Evolutionary conservation across 2,888 invertebrate genomes (phyloP).

Genomic region (Parascotia fuliginaria): DNA sequence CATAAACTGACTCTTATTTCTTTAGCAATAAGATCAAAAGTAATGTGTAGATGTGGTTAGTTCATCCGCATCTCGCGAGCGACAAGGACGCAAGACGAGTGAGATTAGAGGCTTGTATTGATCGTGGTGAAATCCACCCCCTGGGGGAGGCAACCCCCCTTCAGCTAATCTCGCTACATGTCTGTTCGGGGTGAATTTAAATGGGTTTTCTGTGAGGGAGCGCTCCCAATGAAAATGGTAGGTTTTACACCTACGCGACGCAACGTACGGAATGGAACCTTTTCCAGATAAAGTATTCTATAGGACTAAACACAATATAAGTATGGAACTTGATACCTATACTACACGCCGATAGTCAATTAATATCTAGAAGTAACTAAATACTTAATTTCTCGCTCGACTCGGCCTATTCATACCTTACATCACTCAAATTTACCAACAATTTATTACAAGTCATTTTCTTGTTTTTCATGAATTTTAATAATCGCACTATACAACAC

Average conservation of each 20-base stretch:
- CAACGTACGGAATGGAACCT: too few species aligned
- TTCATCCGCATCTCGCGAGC: conserved; percentile 64
- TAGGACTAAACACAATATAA: too few species aligned
- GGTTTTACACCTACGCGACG: conserved; percentile 4
- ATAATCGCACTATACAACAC: too few species aligned
- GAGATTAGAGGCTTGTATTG: conserved; percentile 78
- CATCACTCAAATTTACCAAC: too few species aligned
- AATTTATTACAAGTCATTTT: too few species aligned
- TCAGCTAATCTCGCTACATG: conserved; percentile 72
- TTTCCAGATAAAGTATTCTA: too few species aligned
- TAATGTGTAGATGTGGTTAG: conserved; percentile 30
- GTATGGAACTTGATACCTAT: too few species aligned
- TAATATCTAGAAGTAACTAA: too few species aligned
- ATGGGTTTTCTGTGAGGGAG: conserved; percentile 48
- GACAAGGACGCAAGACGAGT: conserved; percentile 76
- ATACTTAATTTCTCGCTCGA: too few species aligned
- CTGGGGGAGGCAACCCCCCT: conserved; percentile 55
- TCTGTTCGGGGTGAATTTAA: conserved; percentile 69
- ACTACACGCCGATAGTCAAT: too few species aligned
- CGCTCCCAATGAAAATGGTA: conserved; percentile 13
- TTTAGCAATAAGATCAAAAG: conserved; percentile 32
- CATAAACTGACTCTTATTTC: conserved; percentile 23
- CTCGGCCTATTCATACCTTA: too few species aligned
- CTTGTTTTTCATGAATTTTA: too few species aligned
- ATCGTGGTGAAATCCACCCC: conserved; percentile 49